Conservation (phyloP, 2,113 vertebrate genomes). For the Galbula dea region DNA sequence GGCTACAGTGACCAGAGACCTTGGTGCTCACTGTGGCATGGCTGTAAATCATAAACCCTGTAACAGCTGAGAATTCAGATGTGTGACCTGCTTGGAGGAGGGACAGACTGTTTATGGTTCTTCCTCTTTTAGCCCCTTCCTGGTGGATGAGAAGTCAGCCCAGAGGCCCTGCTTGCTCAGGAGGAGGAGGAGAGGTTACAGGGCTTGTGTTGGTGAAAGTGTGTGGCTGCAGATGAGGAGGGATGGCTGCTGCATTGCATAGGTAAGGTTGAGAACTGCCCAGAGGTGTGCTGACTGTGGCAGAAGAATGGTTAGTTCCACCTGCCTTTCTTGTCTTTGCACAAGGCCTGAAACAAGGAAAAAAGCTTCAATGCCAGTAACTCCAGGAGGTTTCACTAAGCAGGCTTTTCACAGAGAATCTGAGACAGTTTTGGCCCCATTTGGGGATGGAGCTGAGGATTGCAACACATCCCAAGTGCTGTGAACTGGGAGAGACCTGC, state of each 20-base stretch:
- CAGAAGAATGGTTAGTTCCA: neutral
- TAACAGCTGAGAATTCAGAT: conserved; percentile 38
- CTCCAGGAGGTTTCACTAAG: neutral
- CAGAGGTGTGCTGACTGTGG: neutral
- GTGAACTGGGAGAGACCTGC: neutral
- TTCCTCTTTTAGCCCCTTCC: neutral
- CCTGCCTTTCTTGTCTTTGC: neutral
- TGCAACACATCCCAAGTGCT: neutral
- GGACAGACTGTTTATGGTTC: neutral
- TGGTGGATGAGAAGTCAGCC: neutral
- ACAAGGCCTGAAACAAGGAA: neutral
- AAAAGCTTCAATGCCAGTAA: neutral
- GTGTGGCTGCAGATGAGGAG: neutral
- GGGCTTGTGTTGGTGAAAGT: neutral
- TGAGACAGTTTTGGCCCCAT: neutral
- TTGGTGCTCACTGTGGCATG: neutral
- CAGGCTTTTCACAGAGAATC: neutral
- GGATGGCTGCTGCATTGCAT: neutral
- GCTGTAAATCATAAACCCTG: conserved; percentile 26
- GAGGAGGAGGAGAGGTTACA: neutral
- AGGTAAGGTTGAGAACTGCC: neutral
- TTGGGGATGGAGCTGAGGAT: neutral
- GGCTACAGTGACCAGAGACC: neutral
- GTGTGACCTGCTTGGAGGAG: conserved; percentile 10
- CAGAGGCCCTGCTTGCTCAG: neutral